Base-by-base conservation (phyloP, 1,140 invertebrate genomes). In the Antheraea mylitta region DNA sequence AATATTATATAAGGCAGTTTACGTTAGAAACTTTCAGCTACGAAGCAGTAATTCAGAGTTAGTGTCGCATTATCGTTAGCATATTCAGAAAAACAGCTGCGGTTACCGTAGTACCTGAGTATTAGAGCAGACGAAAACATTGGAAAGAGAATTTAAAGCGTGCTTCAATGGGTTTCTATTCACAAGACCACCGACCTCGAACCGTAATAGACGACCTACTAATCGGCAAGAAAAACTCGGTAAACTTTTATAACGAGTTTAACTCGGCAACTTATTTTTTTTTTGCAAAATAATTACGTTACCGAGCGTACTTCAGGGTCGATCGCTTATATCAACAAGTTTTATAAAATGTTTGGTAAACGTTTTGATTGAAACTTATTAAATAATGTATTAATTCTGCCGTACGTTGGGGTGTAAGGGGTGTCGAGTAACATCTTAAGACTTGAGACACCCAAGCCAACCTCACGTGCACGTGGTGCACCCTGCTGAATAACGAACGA, bases 31-130 rank as follows among this genome's bases (percentile, higher is more conserved):
- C 37, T 65, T 65, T 65, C 64, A 58, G 11, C 48, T 18, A 38
- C 22, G n/a, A 30, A 58, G 70, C 68, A 68, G 70, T 76, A 78
- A 78, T 78, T 71, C 74, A 73, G 71, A 70, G 69, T 76, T 72
- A 78, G 73, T 67, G 70, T 73, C 73, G 63, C 70, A 78, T 78
- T 74, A 78, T 78, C 74, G 74, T 75, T 78, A 78, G 74, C 76
- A 75, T 78, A 78, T 75, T 78, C 73, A 77, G 69, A 62, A 64
- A 69, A 71, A 66, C 76, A 71, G 73, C 71, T 78, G 74, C 58
- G 72, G 58, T 65, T 63, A 11, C 42, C 13, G 18, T 19, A 59
- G 18, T 58, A 66, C 13, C 66, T 19, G 64, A 64, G 18, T 61
- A 66, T 69, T 67, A 38, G 38, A 61, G 37, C 65, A 16, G 42